Evolutionary conservation across 2,113 vertebrate genomes (phyloP).

Genomic region (Alexandromys fortis): DNA sequence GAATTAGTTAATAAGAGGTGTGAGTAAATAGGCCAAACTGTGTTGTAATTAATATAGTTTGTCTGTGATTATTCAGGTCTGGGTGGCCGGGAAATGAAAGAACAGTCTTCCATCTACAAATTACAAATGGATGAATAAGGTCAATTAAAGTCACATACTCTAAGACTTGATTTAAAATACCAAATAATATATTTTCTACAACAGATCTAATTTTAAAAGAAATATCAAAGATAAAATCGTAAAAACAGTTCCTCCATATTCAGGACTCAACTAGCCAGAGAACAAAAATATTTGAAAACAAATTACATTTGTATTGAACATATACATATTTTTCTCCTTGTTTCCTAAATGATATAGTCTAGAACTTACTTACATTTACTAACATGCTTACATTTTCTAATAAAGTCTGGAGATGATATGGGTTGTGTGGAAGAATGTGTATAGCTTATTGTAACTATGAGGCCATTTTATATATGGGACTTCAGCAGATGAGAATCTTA

Average conservation of each 20-base stretch:
- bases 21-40: too few species aligned
- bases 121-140: neutral
- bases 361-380: neutral
- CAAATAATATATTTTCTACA: neutral
- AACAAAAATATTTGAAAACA: neutral
- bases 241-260: neutral
- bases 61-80: too few species aligned
- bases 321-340: neutral
- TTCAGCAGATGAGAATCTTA: neutral
- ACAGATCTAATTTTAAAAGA: neutral
- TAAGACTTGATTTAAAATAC: conserved; percentile 35
- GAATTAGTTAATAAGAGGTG: too few species aligned
- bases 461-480: neutral
- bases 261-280: neutral
- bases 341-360: neutral
- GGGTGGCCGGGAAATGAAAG: too few species aligned
- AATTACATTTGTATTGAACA: neutral
- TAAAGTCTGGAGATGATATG: neutral
- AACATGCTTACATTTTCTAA: too few species aligned
- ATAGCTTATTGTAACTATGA: neutral
- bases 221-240: conserved; percentile 4
- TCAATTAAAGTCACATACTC: neutral
- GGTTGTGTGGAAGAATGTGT: neutral
- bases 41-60: too few species aligned
- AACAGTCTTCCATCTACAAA: too few species aligned